Base-by-base conservation (phyloP, 1,140 invertebrate genomes). In the Tribolium castaneum region DNA sequence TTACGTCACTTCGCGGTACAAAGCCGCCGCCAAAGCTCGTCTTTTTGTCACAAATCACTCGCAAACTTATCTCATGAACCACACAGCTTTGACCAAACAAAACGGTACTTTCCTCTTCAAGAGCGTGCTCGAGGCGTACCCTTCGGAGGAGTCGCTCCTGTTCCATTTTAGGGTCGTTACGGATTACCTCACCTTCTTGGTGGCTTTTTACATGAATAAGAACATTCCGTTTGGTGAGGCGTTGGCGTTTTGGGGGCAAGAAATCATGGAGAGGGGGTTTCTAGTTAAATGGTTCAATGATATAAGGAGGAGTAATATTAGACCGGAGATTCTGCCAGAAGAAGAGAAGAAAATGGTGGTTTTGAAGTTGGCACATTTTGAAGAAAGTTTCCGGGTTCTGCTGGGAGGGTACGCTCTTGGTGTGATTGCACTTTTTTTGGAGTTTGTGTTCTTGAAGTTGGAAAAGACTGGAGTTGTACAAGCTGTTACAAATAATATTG, bases 351-450 rank as follows among this genome's bases (percentile, higher is more conserved):
- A 76, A 12, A 2, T 25, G 1, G 39, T 76, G 5, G 75, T 66
- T 50, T 52, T 76, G 13, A 49, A 66, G 9, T 35, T 76, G 13
- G 56, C 62, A 6, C 75, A 76, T 76, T 76, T 76, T 25, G 75
- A 66, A 34, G 62, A 66, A 35, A 76, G 56, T 35, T 76, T 76
- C 25, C 6, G 35, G 16, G 22, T 76, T 25, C 54, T 76, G 30
- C 5, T 49, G 1, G 35, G 45, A 4, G 56, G 75, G 2, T 76
- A 75, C 35, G 14, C 10, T 22, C 9, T 39, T 6, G 72, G 19
- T 6, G 6, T 56, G 0, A 10, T 59, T 0, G 12, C 7, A 5
- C 39, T 75, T 6, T 1, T 56, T 14, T 30, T 75, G 14, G 72
- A 75, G 54, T 75, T 75, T 13, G n/a, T 75, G 3, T 75, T 39